These are phyloP conservation scores for Helostoma temminkii DNA, from an alignment of 2,797 vertebrate genomes.

Conservation along the genomic window DNA sequence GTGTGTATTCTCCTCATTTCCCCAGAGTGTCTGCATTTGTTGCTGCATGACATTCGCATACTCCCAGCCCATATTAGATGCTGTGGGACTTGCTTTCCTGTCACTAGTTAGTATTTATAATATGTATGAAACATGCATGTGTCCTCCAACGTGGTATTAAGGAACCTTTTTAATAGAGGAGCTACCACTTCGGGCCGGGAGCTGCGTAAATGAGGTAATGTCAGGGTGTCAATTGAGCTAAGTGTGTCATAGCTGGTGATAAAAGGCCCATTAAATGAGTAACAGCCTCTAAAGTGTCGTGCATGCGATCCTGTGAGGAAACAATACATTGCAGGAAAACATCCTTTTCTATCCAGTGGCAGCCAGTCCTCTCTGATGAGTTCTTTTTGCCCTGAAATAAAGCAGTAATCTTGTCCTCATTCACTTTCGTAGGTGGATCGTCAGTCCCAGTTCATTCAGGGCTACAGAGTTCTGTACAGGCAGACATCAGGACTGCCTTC, in stretches of 20 bases:
- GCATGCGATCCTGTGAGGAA: constrained; percentile 44
- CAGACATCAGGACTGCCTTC: constrained; percentile 91
- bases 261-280: constrained; percentile 68
- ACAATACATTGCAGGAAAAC: constrained; percentile 27
- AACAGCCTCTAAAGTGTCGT: constrained; percentile 58
- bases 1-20: constrained; percentile 50
- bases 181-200: constrained; percentile 30
- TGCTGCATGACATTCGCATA: constrained; percentile 42
- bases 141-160: constrained; percentile 60
- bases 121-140: constrained; percentile 51
- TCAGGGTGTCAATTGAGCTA: constrained; percentile 68
- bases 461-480: constrained; percentile 94
- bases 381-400: constrained; percentile 14
- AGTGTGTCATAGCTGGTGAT: constrained; percentile 67
- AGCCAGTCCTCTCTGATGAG: neutral
- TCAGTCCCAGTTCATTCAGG: constrained; percentile 98
- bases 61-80: constrained; percentile 27
- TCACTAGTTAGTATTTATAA: constrained; percentile 66
- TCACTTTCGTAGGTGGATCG: constrained; percentile 90
- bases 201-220: constrained; percentile 60
- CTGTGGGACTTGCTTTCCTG: constrained; percentile 43
- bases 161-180: constrained; percentile 59
- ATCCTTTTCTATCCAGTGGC: constrained; percentile 26
- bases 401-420: constrained; percentile 12
- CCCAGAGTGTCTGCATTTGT: constrained; percentile 50